These are phyloP conservation scores for Cynaeus angustus DNA, from an alignment of 2,888 invertebrate genomes.

Conservation along the genomic window DNA sequence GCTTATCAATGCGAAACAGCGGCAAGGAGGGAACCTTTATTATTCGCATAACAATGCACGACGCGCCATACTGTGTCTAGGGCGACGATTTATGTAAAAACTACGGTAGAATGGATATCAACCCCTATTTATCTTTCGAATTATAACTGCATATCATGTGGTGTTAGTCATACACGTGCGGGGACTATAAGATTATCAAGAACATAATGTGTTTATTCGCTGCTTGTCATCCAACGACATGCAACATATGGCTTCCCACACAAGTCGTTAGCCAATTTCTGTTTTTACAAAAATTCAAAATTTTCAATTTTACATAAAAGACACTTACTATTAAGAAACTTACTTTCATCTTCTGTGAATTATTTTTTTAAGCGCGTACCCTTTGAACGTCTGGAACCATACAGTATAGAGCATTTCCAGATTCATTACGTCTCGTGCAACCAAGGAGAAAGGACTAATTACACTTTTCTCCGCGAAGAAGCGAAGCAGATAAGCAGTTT, in stretches of 20 bases:
- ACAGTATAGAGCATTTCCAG: not conserved
- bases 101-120: slow-evolving; percentile 66
- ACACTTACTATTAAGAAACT: no score
- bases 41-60: slow-evolving; percentile 60
- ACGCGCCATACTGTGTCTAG: slow-evolving; percentile 56
- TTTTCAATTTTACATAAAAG: no score
- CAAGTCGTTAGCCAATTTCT: slow-evolving; percentile 52
- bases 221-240: slow-evolving; percentile 60
- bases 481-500: slow-evolving; percentile 20
- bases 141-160: slow-evolving; percentile 68
- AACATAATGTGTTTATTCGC: slow-evolving; percentile 65
- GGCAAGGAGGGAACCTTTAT: slow-evolving; percentile 58
- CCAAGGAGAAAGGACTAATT: slow-evolving; percentile 15
- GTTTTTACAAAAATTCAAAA: slow-evolving; percentile 44
- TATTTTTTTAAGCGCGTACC: no score
- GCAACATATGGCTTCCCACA: slow-evolving; percentile 59
- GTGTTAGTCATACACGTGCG: slow-evolving; percentile 69
- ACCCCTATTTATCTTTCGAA: slow-evolving; percentile 69
- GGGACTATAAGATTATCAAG: slow-evolving; percentile 60
- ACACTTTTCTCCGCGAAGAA: slow-evolving; percentile 12
- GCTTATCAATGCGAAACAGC: slow-evolving; percentile 62
- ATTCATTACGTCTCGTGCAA: slow-evolving; percentile 21
- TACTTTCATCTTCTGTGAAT: no score
- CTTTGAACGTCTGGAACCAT: slow-evolving; percentile 6
- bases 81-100: slow-evolving; percentile 66